Evolutionary conservation across 2,113 vertebrate genomes (phyloP).

Genomic region (Orientallactaga bullata): DNA sequence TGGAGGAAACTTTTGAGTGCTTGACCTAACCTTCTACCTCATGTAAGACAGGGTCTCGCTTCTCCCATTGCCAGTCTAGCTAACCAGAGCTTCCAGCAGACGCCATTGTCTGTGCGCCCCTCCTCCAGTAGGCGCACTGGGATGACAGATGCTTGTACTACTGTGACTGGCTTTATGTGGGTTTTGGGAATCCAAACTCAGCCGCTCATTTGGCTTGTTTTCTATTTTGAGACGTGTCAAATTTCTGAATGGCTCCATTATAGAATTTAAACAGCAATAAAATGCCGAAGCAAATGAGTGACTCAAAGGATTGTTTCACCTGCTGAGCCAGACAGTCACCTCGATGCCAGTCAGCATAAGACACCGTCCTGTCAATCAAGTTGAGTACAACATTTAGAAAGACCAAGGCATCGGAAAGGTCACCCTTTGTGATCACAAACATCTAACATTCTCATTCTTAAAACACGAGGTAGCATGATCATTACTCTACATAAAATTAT

Average conservation of each 20-base stretch:
- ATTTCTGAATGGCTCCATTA: conserved; percentile 2
- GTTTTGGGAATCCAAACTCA: too few species aligned
- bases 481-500: background rate
- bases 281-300: background rate
- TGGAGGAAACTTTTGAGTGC: too few species aligned
- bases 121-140: too few species aligned
- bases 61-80: too few species aligned
- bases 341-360: background rate
- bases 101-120: too few species aligned
- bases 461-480: background rate
- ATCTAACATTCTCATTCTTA: background rate
- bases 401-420: background rate
- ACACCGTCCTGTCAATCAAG: background rate
- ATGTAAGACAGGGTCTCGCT: too few species aligned
- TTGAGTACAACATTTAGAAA: background rate
- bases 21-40: too few species aligned
- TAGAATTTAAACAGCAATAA: conserved; percentile 24
- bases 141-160: too few species aligned
- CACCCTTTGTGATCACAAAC: conserved; percentile 5
- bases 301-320: background rate
- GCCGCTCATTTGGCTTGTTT: background rate
- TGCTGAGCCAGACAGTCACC: background rate
- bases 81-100: too few species aligned
- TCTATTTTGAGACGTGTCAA: background rate
- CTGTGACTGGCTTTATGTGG: too few species aligned